Evolutionary conservation across 2,888 invertebrate species (phyloP).

Genomic region (Stenodema calcarata): DNA sequence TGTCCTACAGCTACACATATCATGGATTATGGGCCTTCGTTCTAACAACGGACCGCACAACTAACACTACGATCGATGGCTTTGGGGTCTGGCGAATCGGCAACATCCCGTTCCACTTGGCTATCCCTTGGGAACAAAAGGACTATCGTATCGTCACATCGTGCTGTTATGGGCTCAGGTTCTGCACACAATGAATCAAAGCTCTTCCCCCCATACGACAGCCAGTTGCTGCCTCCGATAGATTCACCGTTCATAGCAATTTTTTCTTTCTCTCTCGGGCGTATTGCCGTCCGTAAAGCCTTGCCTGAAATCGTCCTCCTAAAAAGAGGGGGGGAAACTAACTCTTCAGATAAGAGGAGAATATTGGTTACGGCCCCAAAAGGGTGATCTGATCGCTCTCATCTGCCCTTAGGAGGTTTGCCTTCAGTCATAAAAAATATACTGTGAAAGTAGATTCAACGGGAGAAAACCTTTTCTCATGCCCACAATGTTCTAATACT

Average conservation of each 20-base stretch:
- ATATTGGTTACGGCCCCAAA: neutral
- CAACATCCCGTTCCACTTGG: neutral
- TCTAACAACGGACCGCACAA: too few relatives aligned
- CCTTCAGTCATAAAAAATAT: neutral
- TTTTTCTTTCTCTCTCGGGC: neutral
- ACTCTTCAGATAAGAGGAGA: neutral
- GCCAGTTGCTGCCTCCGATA: neutral
- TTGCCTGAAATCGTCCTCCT: neutral
- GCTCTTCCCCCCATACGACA: neutral
- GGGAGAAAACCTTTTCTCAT: neutral
- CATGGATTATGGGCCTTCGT: too few relatives aligned
- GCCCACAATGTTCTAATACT: too few relatives aligned
- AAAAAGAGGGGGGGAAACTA: neutral
- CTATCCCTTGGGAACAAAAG: neutral
- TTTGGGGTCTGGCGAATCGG: neutral
- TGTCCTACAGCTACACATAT: too few relatives aligned
- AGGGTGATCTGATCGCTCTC: neutral
- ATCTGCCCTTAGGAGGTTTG: neutral
- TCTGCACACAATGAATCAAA: neutral
- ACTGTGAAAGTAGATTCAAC: neutral
- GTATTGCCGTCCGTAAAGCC: neutral
- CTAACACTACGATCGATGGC: neutral
- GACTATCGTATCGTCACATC: neutral
- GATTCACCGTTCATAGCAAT: neutral
- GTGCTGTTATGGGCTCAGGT: neutral